These are phyloP conservation scores for Saturnia japonica DNA, from an alignment of 2,888 invertebrate genomes.

Conservation along the genomic window DNA sequence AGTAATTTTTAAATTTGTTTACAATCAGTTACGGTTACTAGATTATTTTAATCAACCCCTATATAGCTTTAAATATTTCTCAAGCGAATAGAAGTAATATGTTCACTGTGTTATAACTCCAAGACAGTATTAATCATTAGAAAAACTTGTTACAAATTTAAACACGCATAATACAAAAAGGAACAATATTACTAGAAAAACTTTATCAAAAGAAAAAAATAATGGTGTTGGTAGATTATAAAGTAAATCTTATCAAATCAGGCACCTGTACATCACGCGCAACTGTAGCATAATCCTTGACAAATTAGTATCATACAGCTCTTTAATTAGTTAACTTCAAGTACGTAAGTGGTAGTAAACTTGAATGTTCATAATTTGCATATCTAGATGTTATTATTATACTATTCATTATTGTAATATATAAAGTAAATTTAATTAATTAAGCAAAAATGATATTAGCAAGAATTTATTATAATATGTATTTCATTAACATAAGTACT, in stretches of 20 bases:
- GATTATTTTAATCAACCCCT: too few relatives aligned
- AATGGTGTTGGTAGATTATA: not conserved
- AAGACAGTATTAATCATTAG: not conserved
- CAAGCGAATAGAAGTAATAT: not conserved
- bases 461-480: not conserved
- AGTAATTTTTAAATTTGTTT: not conserved
- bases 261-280: slow-evolving; percentile 1
- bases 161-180: not conserved
- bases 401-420: not conserved
- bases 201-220: not conserved
- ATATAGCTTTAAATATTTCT: not conserved
- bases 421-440: not conserved
- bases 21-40: not conserved
- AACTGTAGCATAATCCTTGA: not conserved
- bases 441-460: not conserved
- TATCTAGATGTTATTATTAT: not conserved
- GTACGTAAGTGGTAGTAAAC: not conserved
- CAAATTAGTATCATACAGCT: not conserved
- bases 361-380: not conserved
- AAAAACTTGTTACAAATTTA: not conserved
- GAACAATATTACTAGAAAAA: not conserved
- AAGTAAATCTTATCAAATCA: not conserved
- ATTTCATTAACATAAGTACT: not conserved
- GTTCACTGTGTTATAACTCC: not conserved
- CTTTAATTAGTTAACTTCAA: not conserved